Base-by-base conservation (phyloP, 2,113 vertebrate genomes). In the Arizona elegans region DNA sequence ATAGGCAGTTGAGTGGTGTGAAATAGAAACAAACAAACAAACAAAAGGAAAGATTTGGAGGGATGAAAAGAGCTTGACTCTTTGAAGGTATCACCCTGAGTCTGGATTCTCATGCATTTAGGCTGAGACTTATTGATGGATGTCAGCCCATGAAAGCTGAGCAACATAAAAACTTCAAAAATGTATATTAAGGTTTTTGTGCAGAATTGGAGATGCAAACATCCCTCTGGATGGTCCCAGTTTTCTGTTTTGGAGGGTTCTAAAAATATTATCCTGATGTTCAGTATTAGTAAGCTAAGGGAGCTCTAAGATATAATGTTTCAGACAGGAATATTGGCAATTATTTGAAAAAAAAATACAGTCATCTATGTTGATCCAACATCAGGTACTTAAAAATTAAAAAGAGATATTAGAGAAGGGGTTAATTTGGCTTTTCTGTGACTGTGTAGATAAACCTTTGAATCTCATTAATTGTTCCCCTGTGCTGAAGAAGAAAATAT, bases 341-440 rank as follows among this genome's bases (percentile, higher is more conserved):
- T 75, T 75, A 75, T 92, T 89, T 56, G 43, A 10, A 26, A 15
- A 54, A 24, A 56, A n/a, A 56, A 12, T 5, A 29, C 23, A 38
- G 24, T 55, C 53, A 19, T n/a, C 52, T 89, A 52, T 81, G 70
- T 86, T 86, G 54, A 90, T 86, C 85, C 70, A 90, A 52, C 6
- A 11, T 89, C 9, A 92, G 92, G 75, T 65, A 92, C 38, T 86
- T 58, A n/a, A 85, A 87, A n/a, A 62, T 13, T 15, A 55, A 54
- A 87, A 93, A 38, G 2, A 86, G 62, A 24, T 43, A 55, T 87
- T 62, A 65, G 54, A 47, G 56, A 87, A 43, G 47, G 3, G 92
- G 87, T 94, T 92, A 55, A 15, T 92, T 85, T 50, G 89, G 43
- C 29, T 93, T 3, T 52, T 93, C 52, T 1, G 75, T 93, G 50